Evolutionary conservation across 2,113 vertebrate species (phyloP).

Genomic region (Australoheros scitulus): DNA sequence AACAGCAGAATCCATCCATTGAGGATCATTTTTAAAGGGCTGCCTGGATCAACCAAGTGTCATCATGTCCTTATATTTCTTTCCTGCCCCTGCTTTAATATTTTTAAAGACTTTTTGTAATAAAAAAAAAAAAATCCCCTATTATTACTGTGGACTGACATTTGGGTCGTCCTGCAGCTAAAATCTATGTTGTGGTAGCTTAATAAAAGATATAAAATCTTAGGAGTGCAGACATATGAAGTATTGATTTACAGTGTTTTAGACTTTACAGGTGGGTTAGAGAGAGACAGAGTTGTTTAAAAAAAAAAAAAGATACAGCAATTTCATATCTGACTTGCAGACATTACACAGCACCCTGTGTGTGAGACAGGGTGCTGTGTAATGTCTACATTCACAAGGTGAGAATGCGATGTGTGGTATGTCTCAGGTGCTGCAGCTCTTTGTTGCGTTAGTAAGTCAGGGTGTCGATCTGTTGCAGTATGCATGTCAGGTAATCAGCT

Average conservation of each 20-base stretch:
- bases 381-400: no score
- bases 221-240: conserved; percentile 18
- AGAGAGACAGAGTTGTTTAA: background rate
- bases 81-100: background rate
- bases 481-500: conserved; percentile 57
- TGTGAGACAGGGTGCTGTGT: conserved; percentile 1
- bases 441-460: conserved; percentile 33
- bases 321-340: conserved; percentile 14
- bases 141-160: background rate
- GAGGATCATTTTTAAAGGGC: background rate
- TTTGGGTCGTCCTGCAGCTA: background rate
- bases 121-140: background rate
- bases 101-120: background rate
- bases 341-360: background rate
- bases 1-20: background rate
- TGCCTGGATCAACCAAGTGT: background rate
- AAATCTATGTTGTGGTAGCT: conserved; percentile 3
- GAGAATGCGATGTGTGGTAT: background rate
- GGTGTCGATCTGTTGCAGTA: conserved; percentile 52
- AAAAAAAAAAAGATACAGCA: background rate
- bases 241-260: conserved; percentile 44
- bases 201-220: background rate
- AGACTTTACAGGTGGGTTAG: background rate
- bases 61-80: background rate
- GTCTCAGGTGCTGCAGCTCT: conserved; percentile 24